These are phyloP conservation scores for Oncorhynchus nerka DNA, from an alignment of 2,113 vertebrate species.

Conservation along the genomic window DNA sequence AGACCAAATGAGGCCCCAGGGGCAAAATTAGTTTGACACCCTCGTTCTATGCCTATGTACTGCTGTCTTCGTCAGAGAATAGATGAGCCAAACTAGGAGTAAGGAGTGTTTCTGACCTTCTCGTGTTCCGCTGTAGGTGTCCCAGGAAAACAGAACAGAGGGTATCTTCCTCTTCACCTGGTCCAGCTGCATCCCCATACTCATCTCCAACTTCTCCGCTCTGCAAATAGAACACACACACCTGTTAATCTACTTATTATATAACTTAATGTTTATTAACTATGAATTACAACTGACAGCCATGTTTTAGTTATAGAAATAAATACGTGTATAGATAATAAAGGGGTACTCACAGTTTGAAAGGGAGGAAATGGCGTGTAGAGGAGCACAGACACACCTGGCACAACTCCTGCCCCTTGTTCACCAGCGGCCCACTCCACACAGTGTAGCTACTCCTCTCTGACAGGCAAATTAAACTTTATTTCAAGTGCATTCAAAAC, in stretches of 20 bases:
- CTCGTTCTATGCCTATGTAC: too few relatives aligned
- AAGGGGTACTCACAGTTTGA: conserved; percentile 86
- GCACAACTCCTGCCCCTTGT: conserved; percentile 87
- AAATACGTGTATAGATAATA: too few relatives aligned
- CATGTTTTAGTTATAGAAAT: too few relatives aligned
- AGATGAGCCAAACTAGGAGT: background rate
- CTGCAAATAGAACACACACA: conserved; percentile 55
- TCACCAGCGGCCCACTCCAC: conserved; percentile 92
- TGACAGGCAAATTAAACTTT: conserved; percentile 44
- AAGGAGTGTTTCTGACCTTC: conserved; percentile 79
- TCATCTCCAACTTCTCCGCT: conserved; percentile 88
- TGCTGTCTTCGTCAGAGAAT: too few relatives aligned
- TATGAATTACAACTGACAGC: too few relatives aligned
- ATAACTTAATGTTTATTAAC: too few relatives aligned
- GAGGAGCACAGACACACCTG: conserved; percentile 84
- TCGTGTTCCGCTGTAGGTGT: conserved; percentile 78
- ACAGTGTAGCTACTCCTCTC: conserved; percentile 82
- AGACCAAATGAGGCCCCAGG: too few relatives aligned
- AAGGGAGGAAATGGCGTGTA: conserved; percentile 79
- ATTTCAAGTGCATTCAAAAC: too few relatives aligned
- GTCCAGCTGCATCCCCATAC: conserved; percentile 84
- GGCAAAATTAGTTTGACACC: too few relatives aligned
- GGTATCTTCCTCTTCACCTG: conserved; percentile 86
- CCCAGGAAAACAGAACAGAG: conserved; percentile 80
- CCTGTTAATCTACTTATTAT: too few relatives aligned